Conservation (phyloP, 2,888 invertebrate species). For the Celastrina argiolus region DNA sequence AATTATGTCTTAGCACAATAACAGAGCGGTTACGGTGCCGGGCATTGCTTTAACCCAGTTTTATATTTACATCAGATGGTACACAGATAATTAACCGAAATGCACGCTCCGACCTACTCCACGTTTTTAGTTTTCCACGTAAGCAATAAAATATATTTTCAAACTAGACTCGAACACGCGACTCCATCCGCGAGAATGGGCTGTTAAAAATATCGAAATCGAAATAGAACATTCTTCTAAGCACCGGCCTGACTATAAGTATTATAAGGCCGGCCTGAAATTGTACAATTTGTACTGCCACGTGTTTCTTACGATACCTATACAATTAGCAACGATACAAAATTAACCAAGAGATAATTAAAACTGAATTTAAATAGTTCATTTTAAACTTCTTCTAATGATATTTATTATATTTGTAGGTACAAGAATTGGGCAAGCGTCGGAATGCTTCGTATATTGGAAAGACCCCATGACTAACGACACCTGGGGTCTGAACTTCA, state of each 20-base stretch:
- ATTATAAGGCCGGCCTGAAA: too few relatives aligned
- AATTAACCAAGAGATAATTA: too few relatives aligned
- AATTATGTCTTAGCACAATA: slow-evolving; percentile 25
- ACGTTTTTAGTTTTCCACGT: slow-evolving; percentile 28
- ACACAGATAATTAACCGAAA: slow-evolving; percentile 52
- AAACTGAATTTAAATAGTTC: neutral
- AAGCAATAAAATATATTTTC: slow-evolving; percentile 1
- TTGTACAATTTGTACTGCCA: too few relatives aligned
- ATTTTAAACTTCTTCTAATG: neutral
- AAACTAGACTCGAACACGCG: slow-evolving; percentile 1
- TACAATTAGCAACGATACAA: too few relatives aligned
- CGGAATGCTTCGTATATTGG: slow-evolving; percentile 99
- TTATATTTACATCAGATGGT: slow-evolving; percentile 60
- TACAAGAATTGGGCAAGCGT: slow-evolving; percentile 97
- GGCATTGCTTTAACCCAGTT: slow-evolving; percentile 61
- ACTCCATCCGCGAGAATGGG: neutral
- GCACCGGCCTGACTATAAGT: too few relatives aligned
- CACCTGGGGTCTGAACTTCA: slow-evolving; percentile 99
- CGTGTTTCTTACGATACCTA: too few relatives aligned
- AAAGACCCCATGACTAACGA: slow-evolving; percentile 97
- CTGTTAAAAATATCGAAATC: neutral
- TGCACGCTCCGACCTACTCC: slow-evolving; percentile 33
- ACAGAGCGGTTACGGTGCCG: slow-evolving; percentile 36
- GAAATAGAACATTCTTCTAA: too few relatives aligned
- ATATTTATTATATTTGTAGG: slow-evolving; percentile 76